Conservation (phyloP, 2,888 invertebrate species). For the Limnephilus marmoratus region DNA sequence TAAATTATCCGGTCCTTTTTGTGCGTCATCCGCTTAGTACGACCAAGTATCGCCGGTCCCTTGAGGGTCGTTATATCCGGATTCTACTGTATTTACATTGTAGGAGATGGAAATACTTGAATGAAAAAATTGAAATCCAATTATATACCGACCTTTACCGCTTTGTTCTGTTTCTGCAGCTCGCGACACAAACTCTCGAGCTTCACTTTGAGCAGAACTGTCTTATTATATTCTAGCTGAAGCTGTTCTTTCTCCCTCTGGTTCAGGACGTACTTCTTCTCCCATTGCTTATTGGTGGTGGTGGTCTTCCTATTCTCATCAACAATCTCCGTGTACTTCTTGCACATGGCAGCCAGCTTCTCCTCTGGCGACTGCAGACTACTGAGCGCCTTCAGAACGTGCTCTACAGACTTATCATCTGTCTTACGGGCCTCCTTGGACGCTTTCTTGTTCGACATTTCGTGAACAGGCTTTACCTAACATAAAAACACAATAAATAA, state of each 20-base stretch:
- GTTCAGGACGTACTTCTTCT: conserved; percentile 79
- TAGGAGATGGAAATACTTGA: background rate
- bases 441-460: conserved; percentile 54
- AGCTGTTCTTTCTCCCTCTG: conserved; percentile 89
- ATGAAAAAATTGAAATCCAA: background rate
- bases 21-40: no score
- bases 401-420: conserved; percentile 81
- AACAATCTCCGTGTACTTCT: conserved; percentile 86
- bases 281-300: conserved; percentile 78
- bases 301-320: conserved; percentile 84
- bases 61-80: no score
- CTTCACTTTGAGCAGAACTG: conserved; percentile 87
- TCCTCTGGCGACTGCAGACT: conserved; percentile 80
- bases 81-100: background rate
- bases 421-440: conserved; percentile 69
- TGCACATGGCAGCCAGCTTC: conserved; percentile 82
- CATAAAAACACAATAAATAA: background rate
- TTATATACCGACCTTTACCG: conserved; percentile 83
- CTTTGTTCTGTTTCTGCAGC: conserved; percentile 94
- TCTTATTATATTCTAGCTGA: conserved; percentile 89
- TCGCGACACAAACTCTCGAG: conserved; percentile 94
- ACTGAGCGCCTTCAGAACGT: conserved; percentile 81
- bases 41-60: no score
- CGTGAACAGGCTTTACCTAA: conserved; percentile 57
- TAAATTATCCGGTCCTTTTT: no score